Base-by-base conservation (phyloP, 2,113 vertebrate genomes). In the Calidris pygmaea region DNA sequence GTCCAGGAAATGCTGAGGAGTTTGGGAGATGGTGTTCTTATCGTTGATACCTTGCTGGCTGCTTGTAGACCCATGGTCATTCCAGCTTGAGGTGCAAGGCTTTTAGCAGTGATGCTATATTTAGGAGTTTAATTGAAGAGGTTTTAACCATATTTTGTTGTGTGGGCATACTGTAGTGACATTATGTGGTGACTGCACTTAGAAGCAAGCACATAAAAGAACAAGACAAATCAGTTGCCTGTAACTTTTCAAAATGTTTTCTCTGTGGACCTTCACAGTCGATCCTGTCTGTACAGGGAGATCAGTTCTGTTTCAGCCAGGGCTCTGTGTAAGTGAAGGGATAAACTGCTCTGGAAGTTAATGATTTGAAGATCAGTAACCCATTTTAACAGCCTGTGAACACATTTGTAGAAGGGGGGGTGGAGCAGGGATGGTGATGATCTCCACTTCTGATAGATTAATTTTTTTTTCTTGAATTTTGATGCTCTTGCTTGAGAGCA, bases 1-100 rank as follows among this genome's bases (percentile, higher is more conserved):
- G 34, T 27, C 22, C 18, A 60, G 48, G 73, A 27, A 75, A 15
- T 7, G 2, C 19, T 4, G 29, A 14, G 45, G 39, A 8, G 48
- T 73, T 73, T 3, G 62, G 58, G 37, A 48, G n/a, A 29, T 17
- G 0, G 12, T 0, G 0, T 59, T 60, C 4, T 30, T 22, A 11
- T 14, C 2, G 5, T 4, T n/a, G 43, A 22, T 27, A 1, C 7
- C 7, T 71, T 0, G 0, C 7, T 77, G 72, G 6, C 50, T 81
- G 55, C 50, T 0, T 17, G n/a, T 37, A 58, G 53, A 16, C 17
- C 37, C 62, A 2, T 2, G 7, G 3, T 34, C 26, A 1, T 16
- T 10, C 43, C 21, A 8, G 9, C 65, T 52, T 39, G 88, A 66
- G 53, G 15, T 45, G 4, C 27, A 50, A 78, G 39, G 66, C 23